Evolutionary conservation across 2,888 invertebrate species (phyloP).

Genomic region (Euproctis similis): DNA sequence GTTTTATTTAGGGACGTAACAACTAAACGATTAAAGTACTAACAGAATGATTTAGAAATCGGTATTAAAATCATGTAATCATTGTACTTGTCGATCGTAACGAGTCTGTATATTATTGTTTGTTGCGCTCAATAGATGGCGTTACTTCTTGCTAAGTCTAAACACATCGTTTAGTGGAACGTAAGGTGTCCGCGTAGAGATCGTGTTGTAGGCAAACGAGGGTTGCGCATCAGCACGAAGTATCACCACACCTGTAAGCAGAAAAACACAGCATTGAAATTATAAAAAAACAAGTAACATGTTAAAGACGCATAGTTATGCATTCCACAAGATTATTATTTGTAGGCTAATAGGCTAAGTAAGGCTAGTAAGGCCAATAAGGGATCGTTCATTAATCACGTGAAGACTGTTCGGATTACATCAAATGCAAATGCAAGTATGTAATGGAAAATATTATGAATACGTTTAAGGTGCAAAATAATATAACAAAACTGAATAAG

Average conservation of each 20-base stretch:
- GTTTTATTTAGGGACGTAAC: slow-evolving; percentile 11
- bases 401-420: too few species aligned
- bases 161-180: slow-evolving; percentile 68
- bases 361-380: too few species aligned
- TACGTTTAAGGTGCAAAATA: too few species aligned
- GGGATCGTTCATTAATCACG: too few species aligned
- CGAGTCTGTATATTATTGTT: slow-evolving; percentile 22
- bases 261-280: too few species aligned
- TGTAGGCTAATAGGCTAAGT: too few species aligned
- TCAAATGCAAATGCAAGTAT: too few species aligned
- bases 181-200: slow-evolving; percentile 65
- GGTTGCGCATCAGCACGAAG: slow-evolving; percentile 86
- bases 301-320: too few species aligned
- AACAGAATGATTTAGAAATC: slow-evolving; percentile 13
- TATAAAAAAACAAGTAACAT: too few species aligned
- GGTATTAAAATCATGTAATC: slow-evolving; percentile 28
- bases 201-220: slow-evolving; percentile 58
- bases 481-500: too few species aligned
- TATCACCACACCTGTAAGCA: slow-evolving; percentile 82
- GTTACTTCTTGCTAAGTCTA: slow-evolving; percentile 53
- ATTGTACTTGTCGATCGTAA: slow-evolving; percentile 50
- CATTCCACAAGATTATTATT: too few species aligned
- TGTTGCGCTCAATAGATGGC: slow-evolving; percentile 23
- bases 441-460: too few species aligned
- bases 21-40: slow-evolving; percentile 20